Evolutionary conservation across 2,888 invertebrate genomes (phyloP), one percentile per base, ranked within the genome.

Genomic region (Isoperla grammatica): DNA sequence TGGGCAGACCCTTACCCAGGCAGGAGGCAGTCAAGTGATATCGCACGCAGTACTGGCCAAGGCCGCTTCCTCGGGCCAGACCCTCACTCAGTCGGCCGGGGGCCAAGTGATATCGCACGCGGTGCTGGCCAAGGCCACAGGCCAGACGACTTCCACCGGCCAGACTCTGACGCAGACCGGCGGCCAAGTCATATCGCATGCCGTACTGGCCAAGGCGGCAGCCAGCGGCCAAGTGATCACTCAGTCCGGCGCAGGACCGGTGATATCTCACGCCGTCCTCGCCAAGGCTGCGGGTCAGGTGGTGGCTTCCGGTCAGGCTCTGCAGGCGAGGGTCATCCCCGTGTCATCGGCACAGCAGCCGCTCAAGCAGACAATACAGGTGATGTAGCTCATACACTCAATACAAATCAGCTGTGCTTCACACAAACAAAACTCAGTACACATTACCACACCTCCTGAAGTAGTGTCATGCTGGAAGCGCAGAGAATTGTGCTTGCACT

Each of bases 261-360:
- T 77, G 4, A 74, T 76, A 6, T 75, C 79, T 13, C 81, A 79
- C 59, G 79, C 81, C 0, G 82, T 86, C 12, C 70, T 85, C 53
- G 61, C 66, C 17, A 56, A 67, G 37, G 58, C 65, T 20, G 60
- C 64, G 45, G 13, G 9, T 5, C n/a, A n/a, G n/a, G n/a, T n/a
- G n/a, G 8, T 8, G 4, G 43, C 78, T 0, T 35, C 49, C 35
- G 49, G 60, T 15, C 63, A 63, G 37, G 58, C 63, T 9, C 76
- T 82, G 50, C 79, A 81, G 17, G 79, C 83, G 0, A 76, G 86
- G 23, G 83, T 86, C 1, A 85, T 86, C 66, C 86, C 86, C 1
- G 6, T 73, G 3, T 72, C 75, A 0, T 39, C 20, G n/a, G 59
- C 29, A 22, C 57, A 50, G 40, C 69, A 75, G 69, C 79, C 74